Base-by-base conservation (phyloP, 2,797 vertebrate species). In the Myioborus miniatus region DNA sequence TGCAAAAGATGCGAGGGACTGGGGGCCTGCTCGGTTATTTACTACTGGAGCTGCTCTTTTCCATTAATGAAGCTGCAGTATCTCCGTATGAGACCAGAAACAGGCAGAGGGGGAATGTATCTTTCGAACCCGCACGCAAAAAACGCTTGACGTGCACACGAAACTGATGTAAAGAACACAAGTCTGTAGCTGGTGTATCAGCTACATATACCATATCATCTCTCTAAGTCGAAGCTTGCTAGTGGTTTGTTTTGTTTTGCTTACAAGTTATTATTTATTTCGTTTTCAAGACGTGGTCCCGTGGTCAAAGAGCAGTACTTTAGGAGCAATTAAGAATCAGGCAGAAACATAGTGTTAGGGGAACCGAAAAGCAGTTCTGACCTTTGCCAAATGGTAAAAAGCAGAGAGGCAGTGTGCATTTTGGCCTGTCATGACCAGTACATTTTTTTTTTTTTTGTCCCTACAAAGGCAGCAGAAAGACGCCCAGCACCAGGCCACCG, bases 1-100 rank as follows among this genome's bases (percentile, higher is more conserved):
- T 34, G 41, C 0, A 53, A 34, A 43, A 37, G 44, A 52, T 5
- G 11, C 1, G 6, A 30, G 26, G 16, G 15, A 4, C 8, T 2
- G 19, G 6, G 20, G 56, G 7, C 37, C 29, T 10, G 26, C 50
- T 83, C 32, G 4, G 37, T 77, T 87, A 22, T 68, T 75, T 62
- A 29, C 53, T 59, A 1, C 32, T 8, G 60, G 34, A 37, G 43
- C 56, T 58, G 32, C 81, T 43, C 62, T 79, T 68, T 59, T 34
- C 20, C 63, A 77, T 52, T 52, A 63, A 49, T 2, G 50, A 37
- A 37, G 55, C 23, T 58, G 39, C 41, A 34, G 19, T 15, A 59
- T 62, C 43, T 44, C 43, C 43, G 21, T 44, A 8, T 4, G 58
- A 64, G 53, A 24, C 30, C 1, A 27, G 37, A 46, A 58, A 63